These are phyloP conservation scores for Brachionus angularis DNA, from an alignment of 1,140 invertebrate genomes.

Conservation along the genomic window DNA sequence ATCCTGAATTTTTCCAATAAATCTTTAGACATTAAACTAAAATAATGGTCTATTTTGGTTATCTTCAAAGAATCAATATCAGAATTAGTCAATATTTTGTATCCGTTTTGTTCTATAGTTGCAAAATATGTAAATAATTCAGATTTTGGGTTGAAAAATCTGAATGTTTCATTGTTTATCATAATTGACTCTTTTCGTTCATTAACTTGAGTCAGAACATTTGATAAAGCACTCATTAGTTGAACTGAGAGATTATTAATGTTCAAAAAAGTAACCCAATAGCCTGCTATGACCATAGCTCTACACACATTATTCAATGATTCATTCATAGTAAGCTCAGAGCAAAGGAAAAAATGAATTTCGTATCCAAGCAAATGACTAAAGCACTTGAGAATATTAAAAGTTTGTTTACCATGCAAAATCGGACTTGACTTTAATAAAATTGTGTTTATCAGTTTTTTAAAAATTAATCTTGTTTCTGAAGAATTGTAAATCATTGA, in stretches of 20 bases:
- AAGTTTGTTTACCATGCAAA: slow-evolving; percentile 26
- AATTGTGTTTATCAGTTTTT: slow-evolving; percentile 1
- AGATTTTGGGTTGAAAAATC: slow-evolving; percentile 50
- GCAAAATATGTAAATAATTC: slow-evolving; percentile 50
- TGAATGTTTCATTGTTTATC: slow-evolving; percentile 48
- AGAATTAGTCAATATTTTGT: slow-evolving; percentile 48
- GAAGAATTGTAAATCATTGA: not conserved
- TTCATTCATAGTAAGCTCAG: slow-evolving; percentile 48
- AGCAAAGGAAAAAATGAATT: slow-evolving; percentile 54
- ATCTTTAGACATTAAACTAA: slow-evolving; percentile 27
- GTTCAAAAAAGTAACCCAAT: slow-evolving; percentile 55
- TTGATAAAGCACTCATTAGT: slow-evolving; percentile 52
- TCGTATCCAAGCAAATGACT: slow-evolving; percentile 50
- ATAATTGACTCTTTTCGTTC: slow-evolving; percentile 1
- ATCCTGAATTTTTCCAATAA: slow-evolving; percentile 38
- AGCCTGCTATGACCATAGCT: slow-evolving; percentile 51
- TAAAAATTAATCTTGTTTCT: not conserved
- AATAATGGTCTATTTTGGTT: slow-evolving; percentile 25
- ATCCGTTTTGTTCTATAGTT: slow-evolving; percentile 45
- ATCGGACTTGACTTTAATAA: slow-evolving; percentile 17
- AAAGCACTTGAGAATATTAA: slow-evolving; percentile 42
- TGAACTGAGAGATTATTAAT: slow-evolving; percentile 48
- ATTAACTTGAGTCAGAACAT: slow-evolving; percentile 50
- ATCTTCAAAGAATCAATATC: slow-evolving; percentile 33
- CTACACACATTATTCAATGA: slow-evolving; percentile 53